Evolutionary conservation across 2,888 invertebrate species (phyloP).

Genomic region (Cryptocephalus primarius): DNA sequence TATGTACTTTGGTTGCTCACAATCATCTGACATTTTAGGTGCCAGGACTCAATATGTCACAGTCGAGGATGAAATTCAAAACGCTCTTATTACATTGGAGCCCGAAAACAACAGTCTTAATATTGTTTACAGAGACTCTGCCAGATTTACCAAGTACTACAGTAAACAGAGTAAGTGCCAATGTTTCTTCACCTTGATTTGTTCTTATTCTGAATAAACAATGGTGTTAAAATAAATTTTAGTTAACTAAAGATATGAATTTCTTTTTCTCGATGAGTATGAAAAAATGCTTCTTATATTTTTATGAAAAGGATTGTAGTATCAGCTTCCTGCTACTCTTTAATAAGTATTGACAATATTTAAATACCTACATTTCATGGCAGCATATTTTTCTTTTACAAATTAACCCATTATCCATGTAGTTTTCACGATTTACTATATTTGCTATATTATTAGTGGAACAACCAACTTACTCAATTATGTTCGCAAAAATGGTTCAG

Average conservation of each 20-base stretch:
- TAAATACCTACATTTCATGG: too few species aligned
- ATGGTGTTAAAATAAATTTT: background rate
- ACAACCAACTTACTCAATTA: too few species aligned
- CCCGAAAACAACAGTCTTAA: constrained; percentile 55
- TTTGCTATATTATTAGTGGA: too few species aligned
- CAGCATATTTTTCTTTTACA: too few species aligned
- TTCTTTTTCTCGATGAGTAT: background rate
- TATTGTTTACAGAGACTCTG: constrained; percentile 52
- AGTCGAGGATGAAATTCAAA: constrained; percentile 30
- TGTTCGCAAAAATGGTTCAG: too few species aligned
- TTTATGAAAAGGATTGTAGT: background rate
- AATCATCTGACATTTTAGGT: constrained; percentile 24
- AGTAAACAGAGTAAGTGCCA: constrained; percentile 29
- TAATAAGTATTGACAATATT: too few species aligned
- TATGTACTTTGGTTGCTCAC: constrained; percentile 27
- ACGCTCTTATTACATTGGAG: constrained; percentile 45
- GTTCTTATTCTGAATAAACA: constrained; percentile 33
- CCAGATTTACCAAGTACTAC: constrained; percentile 34
- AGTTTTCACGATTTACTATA: too few species aligned
- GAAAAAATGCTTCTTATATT: background rate
- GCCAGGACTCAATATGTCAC: constrained; percentile 33
- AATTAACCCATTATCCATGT: too few species aligned
- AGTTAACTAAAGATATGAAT: background rate
- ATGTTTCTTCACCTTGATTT: constrained; percentile 29
- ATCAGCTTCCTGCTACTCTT: too few species aligned